Evolutionary conservation across 2,888 invertebrate genomes (phyloP).

Genomic region (Keiferia lycopersicella): DNA sequence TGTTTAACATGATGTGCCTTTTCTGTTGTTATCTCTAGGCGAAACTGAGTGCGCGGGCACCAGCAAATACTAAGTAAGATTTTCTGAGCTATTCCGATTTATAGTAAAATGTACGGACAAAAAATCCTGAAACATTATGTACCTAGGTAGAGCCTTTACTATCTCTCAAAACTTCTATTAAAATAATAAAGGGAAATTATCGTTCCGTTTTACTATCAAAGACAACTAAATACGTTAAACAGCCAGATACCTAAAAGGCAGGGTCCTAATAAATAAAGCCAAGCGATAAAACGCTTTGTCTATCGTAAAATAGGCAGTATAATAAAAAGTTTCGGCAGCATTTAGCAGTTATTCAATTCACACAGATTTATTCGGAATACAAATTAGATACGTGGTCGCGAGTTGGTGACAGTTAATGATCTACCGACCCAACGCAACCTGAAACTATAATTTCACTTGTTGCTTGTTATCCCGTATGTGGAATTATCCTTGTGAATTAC

Average conservation of each 20-base stretch:
- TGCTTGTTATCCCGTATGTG: not conserved
- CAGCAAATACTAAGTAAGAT: not conserved
- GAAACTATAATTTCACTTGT: conserved; percentile 24
- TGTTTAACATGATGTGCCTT: too few relatives aligned
- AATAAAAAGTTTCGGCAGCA: conserved; percentile 6
- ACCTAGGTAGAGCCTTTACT: not conserved
- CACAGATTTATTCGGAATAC: not conserved
- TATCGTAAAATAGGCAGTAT: not conserved
- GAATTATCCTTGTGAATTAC: not conserved
- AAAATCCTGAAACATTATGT: not conserved
- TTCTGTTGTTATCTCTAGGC: too few relatives aligned
- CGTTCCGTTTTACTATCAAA: too few relatives aligned
- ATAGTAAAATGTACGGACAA: not conserved
- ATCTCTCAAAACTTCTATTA: not conserved
- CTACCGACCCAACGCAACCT: not conserved
- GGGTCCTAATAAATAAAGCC: not conserved
- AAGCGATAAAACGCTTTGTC: not conserved
- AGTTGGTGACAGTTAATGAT: conserved; percentile 14
- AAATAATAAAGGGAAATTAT: not conserved
- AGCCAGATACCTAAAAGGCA: not conserved
- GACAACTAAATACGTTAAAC: too few relatives aligned
- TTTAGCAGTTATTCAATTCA: conserved; percentile 16
- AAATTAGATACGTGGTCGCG: conserved; percentile 13
- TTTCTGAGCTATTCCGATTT: not conserved
- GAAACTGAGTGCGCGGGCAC: too few relatives aligned